Evolutionary conservation across 1,140 invertebrate genomes (phyloP), one percentile per base, ranked within the genome.

Genomic region (Aphelenchoides avenae): DNA sequence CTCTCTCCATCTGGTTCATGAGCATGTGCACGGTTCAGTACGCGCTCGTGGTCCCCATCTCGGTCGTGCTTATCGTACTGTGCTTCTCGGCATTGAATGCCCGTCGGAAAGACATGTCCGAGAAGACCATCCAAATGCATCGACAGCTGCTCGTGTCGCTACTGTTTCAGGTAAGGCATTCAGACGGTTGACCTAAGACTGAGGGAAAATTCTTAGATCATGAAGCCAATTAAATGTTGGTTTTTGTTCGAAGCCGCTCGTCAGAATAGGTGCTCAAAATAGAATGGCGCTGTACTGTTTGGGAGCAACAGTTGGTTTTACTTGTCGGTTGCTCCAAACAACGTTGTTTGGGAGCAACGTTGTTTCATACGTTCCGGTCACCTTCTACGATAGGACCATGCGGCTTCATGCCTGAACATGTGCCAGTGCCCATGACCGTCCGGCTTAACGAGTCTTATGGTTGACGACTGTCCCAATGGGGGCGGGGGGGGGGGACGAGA

Each of bases 151-250:
- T 46, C 3, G 26, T 15, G 5, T 46, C 43, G 15, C 26, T 46
- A n/a, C 15, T 46, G 13, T 46, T 15, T 15, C 43, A 46, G n/a
- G 43, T 46, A n/a, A n/a, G n/a, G n/a, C n/a, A n/a, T n/a, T n/a
- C n/a, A n/a, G n/a, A n/a, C 34, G 34, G 34, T 36, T 36, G 18
- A 36, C 11, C 18, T 13, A 36, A 36, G 18, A 36, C 13, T 3
- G 34, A 36, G 4, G 24, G 26, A n/a, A 11, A 46, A 46, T 46
- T 46, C 13, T 13, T 18, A 36, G 34, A 13, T 36, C n/a, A n/a
- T n/a, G n/a, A n/a, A 36, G 13, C 34, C 34, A 13, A 36, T 36
- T 13, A 18, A 36, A 13, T 36, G 34, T 13, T 13, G 18, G 13
- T 13, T 13, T 36, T 36, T 36, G 18, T 13, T 36, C 18, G 18